Base-by-base conservation (phyloP, 2,797 vertebrate species). In the Amblyopsis hoosieri region DNA sequence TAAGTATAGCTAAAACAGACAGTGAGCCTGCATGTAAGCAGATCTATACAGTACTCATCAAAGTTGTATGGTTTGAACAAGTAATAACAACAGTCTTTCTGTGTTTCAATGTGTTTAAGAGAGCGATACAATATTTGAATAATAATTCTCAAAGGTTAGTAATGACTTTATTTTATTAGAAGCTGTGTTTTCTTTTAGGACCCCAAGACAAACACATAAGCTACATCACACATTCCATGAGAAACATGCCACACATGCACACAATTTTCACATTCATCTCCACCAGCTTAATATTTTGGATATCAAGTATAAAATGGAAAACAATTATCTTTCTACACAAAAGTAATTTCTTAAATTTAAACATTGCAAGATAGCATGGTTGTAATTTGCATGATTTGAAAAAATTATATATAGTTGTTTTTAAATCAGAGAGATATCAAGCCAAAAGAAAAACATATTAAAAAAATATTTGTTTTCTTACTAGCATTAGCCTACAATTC, bases 201-300 rank as follows among this genome's bases (percentile, higher is more conserved):
- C 63, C 57, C 62, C 47, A 57, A 51, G 47, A 64, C 52, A 62
- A 61, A 69, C 58, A 11, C 52, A 52, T 62, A 69, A 54, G 65
- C 59, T 33, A 71, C 42, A 71, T 57, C 51, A 71, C 47, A 62
- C 69, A 50, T 42, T 75, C 60, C 66, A 59, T 47, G 33, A 61
- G 65, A 64, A 6, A 69, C 66, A 64, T 66, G 57, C 66, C 78
- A 82, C 71, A 65, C 72, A 80, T 74, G 69, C 74, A 70, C 66
- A 62, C 69, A 70, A 64, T 71, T 75, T 64, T 86, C 69, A 82
- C 80, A 79, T 80, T 83, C 66, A 77, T 67, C 54, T 79, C 78
- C 74, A 81, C 63, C 37, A 80, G 70, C 52, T 68, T 76, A 62
- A 82, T 55, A 76, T 76, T 73, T 72, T 71, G 47, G 47, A 71